These are phyloP conservation scores for Holcopasites calliopsidis DNA, from an alignment of 1,140 invertebrate genomes.

Conservation along the genomic window DNA sequence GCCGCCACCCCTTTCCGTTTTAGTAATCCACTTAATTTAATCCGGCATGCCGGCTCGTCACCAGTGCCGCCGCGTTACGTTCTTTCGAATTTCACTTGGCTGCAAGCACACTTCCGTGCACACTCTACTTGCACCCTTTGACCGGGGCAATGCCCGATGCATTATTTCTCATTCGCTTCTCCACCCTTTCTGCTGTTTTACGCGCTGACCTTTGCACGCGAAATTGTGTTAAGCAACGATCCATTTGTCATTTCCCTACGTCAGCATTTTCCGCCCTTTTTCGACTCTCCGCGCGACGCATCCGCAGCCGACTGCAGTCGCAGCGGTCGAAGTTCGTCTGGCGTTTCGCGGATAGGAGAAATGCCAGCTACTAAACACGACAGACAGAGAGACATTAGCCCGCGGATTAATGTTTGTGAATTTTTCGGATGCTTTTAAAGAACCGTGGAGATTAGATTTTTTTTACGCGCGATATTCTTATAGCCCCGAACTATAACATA, in stretches of 20 bases:
- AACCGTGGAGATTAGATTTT: background rate
- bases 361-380: too few relatives aligned
- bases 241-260: slow-evolving; percentile 5
- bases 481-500: too few relatives aligned
- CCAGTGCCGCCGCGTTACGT: background rate
- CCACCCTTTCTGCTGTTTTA: background rate
- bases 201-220: slow-evolving; percentile 10
- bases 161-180: background rate
- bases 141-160: background rate
- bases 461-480: too few relatives aligned
- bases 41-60: slow-evolving; percentile 2
- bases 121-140: slow-evolving; percentile 1
- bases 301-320: background rate
- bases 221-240: slow-evolving; percentile 26
- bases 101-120: background rate
- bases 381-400: background rate
- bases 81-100: slow-evolving; percentile 21
- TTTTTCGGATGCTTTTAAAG: background rate
- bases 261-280: background rate
- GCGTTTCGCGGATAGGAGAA: background rate
- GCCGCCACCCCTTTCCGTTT: slow-evolving; percentile 19
- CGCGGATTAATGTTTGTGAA: too few relatives aligned
- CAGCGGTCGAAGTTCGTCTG: background rate
- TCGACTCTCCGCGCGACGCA: background rate
- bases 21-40: slow-evolving; percentile 48